phyloP scores from a whole-genome alignment of 2,888 invertebrate species.

The Catonia carolina region DNA sequence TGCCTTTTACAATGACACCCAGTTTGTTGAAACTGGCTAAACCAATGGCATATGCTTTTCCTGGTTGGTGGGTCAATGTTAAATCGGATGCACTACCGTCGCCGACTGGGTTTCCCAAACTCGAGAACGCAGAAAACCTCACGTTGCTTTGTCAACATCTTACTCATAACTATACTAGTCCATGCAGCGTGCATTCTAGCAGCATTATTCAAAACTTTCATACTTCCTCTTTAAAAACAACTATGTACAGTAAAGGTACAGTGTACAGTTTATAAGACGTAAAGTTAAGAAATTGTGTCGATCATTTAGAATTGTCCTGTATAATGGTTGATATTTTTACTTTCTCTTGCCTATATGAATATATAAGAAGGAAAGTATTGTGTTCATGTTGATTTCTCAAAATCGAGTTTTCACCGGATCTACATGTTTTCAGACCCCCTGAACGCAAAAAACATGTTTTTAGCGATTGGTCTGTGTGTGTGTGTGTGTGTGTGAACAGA shows the following conservation, averaged over 20 bases:
- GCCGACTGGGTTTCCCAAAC: not conserved
- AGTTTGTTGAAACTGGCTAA: not conserved
- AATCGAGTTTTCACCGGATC: too few relatives aligned
- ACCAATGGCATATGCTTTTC: constrained; percentile 1
- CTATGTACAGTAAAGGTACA: not conserved
- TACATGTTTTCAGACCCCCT: too few relatives aligned
- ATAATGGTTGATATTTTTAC: too few relatives aligned
- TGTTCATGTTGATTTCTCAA: too few relatives aligned
- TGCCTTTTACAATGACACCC: not conserved
- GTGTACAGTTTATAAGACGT: not conserved
- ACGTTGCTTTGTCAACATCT: not conserved
- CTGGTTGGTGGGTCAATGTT: not conserved
- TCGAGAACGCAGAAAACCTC: constrained; percentile 2
- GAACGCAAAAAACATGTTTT: too few relatives aligned
- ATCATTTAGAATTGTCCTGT: not conserved
- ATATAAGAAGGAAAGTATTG: too few relatives aligned
- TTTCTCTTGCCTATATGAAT: too few relatives aligned
- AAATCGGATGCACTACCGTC: not conserved
- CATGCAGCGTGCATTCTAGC: not conserved
- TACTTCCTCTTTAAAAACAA: not conserved
- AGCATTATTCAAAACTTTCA: not conserved
- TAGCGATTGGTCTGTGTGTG: too few relatives aligned
- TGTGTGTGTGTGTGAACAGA: too few relatives aligned
- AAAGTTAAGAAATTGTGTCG: not conserved
- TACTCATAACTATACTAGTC: not conserved